Conservation (phyloP, 2,797 vertebrate species). For the Aselliscus stoliczkanus region DNA sequence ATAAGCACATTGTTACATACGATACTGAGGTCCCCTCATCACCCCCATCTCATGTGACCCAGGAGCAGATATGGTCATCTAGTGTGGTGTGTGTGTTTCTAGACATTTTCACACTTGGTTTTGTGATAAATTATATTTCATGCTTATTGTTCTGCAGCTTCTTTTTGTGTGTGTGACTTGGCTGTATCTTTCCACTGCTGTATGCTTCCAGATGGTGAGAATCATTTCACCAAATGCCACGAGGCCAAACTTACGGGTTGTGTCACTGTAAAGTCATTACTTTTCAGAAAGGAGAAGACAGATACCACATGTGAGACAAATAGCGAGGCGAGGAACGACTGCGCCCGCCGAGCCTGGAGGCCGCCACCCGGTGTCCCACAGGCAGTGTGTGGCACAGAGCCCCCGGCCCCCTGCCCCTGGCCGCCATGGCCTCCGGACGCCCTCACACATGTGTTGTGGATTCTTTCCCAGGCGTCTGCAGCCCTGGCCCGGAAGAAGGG, state of each 20-base stretch:
- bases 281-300: neutral
- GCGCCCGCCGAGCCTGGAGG: neutral
- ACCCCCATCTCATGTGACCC: neutral
- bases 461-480: slow-evolving; percentile 87
- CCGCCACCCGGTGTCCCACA: accelerated
- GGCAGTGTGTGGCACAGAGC: accelerated
- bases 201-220: neutral
- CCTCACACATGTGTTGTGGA: neutral
- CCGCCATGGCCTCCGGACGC: neutral
- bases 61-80: neutral
- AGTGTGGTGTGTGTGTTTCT: neutral
- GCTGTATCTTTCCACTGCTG: neutral
- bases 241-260: neutral
- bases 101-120: neutral
- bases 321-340: neutral
- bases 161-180: neutral
- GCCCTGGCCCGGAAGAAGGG: slow-evolving; percentile 91
- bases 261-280: neutral
- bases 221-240: neutral
- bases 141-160: neutral
- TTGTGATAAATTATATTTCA: neutral
- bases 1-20: neutral
- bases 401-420: too few species aligned
- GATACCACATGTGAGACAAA: neutral
- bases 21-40: neutral